phyloP scores from a whole-genome alignment of 2,797 vertebrate genomes.

The Lagocephalus sceleratus region DNA sequence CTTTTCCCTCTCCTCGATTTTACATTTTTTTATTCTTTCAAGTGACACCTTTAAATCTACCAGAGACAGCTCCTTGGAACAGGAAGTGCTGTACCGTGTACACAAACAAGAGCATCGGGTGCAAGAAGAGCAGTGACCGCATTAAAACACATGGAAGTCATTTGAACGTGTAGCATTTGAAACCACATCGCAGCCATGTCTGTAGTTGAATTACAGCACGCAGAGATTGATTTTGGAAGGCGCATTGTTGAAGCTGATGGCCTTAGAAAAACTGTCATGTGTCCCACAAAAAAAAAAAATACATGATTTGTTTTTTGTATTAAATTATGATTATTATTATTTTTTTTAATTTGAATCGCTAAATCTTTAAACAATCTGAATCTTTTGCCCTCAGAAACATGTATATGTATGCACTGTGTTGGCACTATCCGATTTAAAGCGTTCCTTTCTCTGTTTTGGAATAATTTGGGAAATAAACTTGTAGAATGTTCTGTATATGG shows the following conservation, averaged over 20 bases:
- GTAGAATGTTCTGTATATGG: constrained; percentile 77
- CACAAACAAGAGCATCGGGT: constrained; percentile 65
- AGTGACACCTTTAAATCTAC: constrained; percentile 81
- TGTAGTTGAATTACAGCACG: constrained; percentile 54
- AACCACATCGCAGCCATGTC: constrained; percentile 87
- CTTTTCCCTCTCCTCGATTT: constrained; percentile 57
- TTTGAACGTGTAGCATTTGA: constrained; percentile 88
- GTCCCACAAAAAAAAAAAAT: constrained; percentile 23
- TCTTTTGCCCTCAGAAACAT: constrained; percentile 61
- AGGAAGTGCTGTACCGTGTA: constrained; percentile 74
- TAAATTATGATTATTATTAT: constrained; percentile 54
- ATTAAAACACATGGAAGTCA: constrained; percentile 62
- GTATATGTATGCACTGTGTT: constrained; percentile 76
- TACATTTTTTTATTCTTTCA: constrained; percentile 66
- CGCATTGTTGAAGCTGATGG: constrained; percentile 49
- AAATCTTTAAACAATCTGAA: constrained; percentile 36
- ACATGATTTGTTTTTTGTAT: constrained; percentile 70
- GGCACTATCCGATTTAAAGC: constrained; percentile 62
- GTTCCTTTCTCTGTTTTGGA: constrained; percentile 55
- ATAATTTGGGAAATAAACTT: constrained; percentile 70
- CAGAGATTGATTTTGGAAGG: constrained; percentile 52
- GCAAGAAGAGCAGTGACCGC: constrained; percentile 60
- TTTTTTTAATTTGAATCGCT: constrained; percentile 63
- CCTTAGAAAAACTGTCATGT: constrained; percentile 45
- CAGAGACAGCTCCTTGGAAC: constrained; percentile 82